Evolutionary conservation across 2,113 vertebrate species (phyloP), one percentile per base, ranked within the genome.

Genomic region (Pica pica): DNA sequence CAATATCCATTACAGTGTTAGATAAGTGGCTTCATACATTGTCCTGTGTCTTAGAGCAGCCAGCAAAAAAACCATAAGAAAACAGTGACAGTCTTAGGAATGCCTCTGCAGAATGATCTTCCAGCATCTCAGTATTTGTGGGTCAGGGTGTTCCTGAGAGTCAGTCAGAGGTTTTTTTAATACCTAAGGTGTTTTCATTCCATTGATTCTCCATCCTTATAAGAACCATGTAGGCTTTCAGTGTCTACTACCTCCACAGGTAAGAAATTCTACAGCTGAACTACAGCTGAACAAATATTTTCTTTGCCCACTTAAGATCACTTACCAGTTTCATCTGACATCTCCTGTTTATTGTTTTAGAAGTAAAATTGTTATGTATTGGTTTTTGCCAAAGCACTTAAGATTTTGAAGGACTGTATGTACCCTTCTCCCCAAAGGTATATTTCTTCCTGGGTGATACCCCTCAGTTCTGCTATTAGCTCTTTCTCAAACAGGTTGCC

Each of bases 221-320:
- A 31, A 83, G 42, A 89, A 78, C 13, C 17, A 33, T 7, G 7
- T 39, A 39, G n/a, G 16, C 13, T 67, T 89, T 49, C 59, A 69
- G 17, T 53, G 47, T 20, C 42, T 42, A 14, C 47, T 74, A 1
- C 16, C 23, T 67, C 42, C 60, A 12, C 0, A 7, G 30, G 2
- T n/a, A 73, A 64, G 57, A 82, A 95, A 70, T 50, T 47, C 26
- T 42, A 16, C 21, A 59, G 21, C 12, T 75, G 64, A 80, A 31
- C 57, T n/a, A 17, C 2, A 42, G 24, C 56, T 35, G 17, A 83
- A 81, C 9, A 70, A 63, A 20, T 81, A 41, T 52, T 93, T 50
- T 59, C 7, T 67, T 84, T 0, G 0, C 8, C 27, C 52, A 19
- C 13, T 10, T 67, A 55, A 63, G 16, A 71, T 26, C 13, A 28